Evolutionary conservation across 1,140 invertebrate genomes (phyloP), one percentile per base, ranked within the genome.

Genomic region (Drosophila sp.): DNA sequence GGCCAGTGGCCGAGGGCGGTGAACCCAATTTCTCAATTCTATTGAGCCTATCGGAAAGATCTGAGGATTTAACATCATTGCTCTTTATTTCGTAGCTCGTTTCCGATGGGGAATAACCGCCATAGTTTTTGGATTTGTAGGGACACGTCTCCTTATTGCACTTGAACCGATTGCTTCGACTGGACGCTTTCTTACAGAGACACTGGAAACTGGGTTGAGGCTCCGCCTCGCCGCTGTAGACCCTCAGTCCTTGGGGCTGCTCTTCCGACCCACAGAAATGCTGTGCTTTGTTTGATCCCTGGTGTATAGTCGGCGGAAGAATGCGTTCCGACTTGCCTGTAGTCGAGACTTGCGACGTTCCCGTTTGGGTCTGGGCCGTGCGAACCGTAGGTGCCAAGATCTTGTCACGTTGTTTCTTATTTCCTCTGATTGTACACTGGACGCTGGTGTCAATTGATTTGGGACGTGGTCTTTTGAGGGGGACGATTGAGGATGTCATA

Each of bases 101-200:
- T 21, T 66, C 78, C 0, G 78, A 80, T n/a, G 66, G n/a, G 8
- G 66, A 40, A 11, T 80, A 80, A 0, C 72, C 72, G 0, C 57
- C 72, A 59, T 76, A 61, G n/a, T 70, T 56, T 11, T 38, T 25
- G 0, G 25, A 3, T 27, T 27, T 27, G 21, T 51, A 14, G 2
- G 6, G 5, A 16, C 38, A 27, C 8, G 41, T 18, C 14, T 43
- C 16, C 6, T 16, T 34, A 6, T 7, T 18, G 4, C n/a, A 7
- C 21, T 21, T 21, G 1, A 21, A 21, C 21, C 4, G 1, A 8
- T 8, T 21, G 13, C 13, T 58, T n/a, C n/a, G 59, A 29, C 11
- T 9, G 18, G 13, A 4, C 4, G 3, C n/a, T 38, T 38, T 38
- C 9, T 38, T n/a, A 13, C 34, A 36, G 8, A 36, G 11, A 36